Evolutionary conservation across 2,888 invertebrate genomes (phyloP).

Genomic region (Chorisops tibialis): DNA sequence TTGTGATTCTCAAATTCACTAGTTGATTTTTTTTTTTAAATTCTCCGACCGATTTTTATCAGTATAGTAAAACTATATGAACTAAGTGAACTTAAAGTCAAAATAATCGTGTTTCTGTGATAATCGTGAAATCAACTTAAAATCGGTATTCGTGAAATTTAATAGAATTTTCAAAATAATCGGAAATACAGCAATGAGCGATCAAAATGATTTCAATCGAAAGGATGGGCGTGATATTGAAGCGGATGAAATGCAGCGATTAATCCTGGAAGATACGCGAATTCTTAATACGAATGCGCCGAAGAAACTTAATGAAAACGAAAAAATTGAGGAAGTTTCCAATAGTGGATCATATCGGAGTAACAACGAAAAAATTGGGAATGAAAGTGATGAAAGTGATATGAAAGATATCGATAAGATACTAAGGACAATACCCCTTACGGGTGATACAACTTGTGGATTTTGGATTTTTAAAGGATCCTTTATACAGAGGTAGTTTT

Average conservation of each 20-base stretch:
- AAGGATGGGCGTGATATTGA: constrained; percentile 24
- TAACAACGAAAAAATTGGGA: constrained; percentile 21
- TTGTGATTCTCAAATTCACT: too few species aligned
- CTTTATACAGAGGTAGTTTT: constrained; percentile 60
- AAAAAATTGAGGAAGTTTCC: constrained; percentile 35
- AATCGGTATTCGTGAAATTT: too few species aligned
- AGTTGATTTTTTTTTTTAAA: too few species aligned
- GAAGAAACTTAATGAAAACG: constrained; percentile 19
- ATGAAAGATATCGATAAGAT: constrained; percentile 53
- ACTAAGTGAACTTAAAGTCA: too few species aligned
- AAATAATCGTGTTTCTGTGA: too few species aligned
- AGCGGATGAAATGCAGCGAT: constrained; percentile 29
- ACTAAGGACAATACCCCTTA: constrained; percentile 54
- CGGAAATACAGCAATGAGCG: constrained; percentile 27
- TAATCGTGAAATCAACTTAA: too few species aligned
- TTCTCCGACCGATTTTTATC: too few species aligned
- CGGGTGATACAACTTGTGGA: constrained; percentile 64
- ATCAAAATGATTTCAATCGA: constrained; percentile 16
- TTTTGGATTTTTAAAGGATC: constrained; percentile 60
- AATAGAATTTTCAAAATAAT: too few species aligned
- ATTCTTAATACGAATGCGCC: not conserved
- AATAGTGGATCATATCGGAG: constrained; percentile 30
- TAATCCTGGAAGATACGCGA: constrained; percentile 1
- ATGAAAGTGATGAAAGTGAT: constrained; percentile 28
- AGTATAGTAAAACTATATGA: too few species aligned